Evolutionary conservation across 2,113 vertebrate genomes (phyloP).

Genomic region (Dipodomys ordii): DNA sequence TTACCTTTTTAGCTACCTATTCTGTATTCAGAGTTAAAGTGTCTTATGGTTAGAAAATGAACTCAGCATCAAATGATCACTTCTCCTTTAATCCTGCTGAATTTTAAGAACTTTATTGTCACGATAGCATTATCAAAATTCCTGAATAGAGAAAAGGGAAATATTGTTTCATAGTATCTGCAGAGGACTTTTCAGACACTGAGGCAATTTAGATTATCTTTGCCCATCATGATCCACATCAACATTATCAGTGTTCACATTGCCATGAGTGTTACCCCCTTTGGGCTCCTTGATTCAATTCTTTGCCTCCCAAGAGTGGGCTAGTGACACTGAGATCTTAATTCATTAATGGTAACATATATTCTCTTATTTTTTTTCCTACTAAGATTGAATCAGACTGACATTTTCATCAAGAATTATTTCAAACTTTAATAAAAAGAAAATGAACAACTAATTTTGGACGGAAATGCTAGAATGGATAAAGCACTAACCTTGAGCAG

Average conservation of each 20-base stretch:
- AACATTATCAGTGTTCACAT: background rate
- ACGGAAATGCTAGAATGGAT: background rate
- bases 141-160: slow-evolving; percentile 13
- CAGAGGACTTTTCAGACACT: background rate
- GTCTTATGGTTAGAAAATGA: slow-evolving; percentile 40
- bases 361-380: background rate
- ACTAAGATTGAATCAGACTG: background rate
- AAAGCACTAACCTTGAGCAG: too few relatives aligned
- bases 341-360: background rate
- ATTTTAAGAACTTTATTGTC: slow-evolving; percentile 39
- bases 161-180: slow-evolving; percentile 13
- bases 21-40: background rate
- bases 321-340: background rate
- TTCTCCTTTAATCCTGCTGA: slow-evolving; percentile 21
- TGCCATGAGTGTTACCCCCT: background rate
- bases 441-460: background rate
- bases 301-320: background rate
- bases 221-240: background rate
- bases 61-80: slow-evolving; percentile 8
- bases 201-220: background rate
- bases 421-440: background rate
- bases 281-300: slow-evolving; percentile 33
- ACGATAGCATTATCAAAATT: background rate
- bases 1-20: background rate
- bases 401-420: slow-evolving; percentile 24